Evolutionary conservation across 1,140 invertebrate genomes (phyloP).

Genomic region (Cryptotermes secundus): DNA sequence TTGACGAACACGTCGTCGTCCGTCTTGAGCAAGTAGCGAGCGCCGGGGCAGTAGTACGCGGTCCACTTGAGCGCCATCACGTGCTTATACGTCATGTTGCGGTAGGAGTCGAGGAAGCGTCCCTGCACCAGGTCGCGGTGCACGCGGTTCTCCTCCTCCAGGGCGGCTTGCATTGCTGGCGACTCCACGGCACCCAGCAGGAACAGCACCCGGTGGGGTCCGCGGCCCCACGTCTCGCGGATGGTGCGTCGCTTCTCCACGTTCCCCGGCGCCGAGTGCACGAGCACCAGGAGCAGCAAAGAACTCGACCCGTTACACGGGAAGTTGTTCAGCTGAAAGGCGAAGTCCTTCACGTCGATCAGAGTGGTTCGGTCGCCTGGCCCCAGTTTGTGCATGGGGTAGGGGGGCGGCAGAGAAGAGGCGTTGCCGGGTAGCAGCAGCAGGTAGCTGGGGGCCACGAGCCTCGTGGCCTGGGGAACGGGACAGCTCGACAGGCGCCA

Average conservation of each 20-base stretch:
- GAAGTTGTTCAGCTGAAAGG: conserved; percentile 56
- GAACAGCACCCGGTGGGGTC: conserved; percentile 60
- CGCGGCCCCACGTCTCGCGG: conserved; percentile 65
- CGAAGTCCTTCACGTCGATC: conserved; percentile 59
- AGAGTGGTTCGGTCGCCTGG: conserved; percentile 49
- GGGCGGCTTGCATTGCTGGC: conserved; percentile 45
- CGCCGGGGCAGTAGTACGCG: conserved; percentile 61
- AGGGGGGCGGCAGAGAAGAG: conserved; percentile 35
- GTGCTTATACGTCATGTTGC: conserved; percentile 87
- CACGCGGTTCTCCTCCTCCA: conserved; percentile 60
- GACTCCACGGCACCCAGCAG: conserved; percentile 62
- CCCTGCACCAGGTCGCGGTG: conserved; percentile 77
- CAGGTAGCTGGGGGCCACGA: conserved; percentile 28
- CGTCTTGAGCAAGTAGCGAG: conserved; percentile 72
- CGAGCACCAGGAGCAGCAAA: conserved; percentile 56
- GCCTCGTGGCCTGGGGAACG: neutral
- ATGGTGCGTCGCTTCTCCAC: conserved; percentile 60
- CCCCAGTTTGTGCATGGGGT: conserved; percentile 43
- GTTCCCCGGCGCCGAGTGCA: conserved; percentile 69
- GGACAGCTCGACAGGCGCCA: conserved; percentile 28
- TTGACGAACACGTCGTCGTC: conserved; percentile 82
- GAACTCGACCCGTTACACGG: conserved; percentile 47
- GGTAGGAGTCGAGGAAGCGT: conserved; percentile 74
- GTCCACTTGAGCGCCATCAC: conserved; percentile 82
- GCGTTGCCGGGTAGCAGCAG: conserved; percentile 32